Conservation (phyloP, 2,888 invertebrate species). For the Caenorhabditis doughertyi region DNA sequence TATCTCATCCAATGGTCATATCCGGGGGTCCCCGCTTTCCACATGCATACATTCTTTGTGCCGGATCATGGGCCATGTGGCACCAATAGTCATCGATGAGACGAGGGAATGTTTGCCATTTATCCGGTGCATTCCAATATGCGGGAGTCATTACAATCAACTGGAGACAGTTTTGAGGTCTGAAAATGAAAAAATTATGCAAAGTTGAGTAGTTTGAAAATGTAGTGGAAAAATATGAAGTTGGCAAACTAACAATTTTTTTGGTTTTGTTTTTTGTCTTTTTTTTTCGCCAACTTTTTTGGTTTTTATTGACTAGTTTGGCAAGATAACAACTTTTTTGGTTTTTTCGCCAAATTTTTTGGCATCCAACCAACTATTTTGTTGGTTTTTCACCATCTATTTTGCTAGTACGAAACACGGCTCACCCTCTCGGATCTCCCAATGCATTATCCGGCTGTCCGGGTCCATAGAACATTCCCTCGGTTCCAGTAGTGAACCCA, state of each 20-base stretch:
- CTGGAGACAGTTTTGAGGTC: slow-evolving; percentile 24
- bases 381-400: too few species aligned
- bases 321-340: too few species aligned
- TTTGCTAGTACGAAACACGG: too few species aligned
- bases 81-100: slow-evolving; percentile 17
- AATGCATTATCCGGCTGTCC: slow-evolving; percentile 25
- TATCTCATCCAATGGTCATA: slow-evolving; percentile 1
- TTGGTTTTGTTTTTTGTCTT: too few species aligned
- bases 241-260: too few species aligned
- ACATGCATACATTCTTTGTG: slow-evolving; percentile 19
- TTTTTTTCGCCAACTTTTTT: too few species aligned
- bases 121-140: neutral
- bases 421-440: neutral
- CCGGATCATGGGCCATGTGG: neutral
- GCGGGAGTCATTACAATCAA: slow-evolving; percentile 13
- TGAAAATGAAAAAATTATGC: too few species aligned
- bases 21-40: slow-evolving; percentile 17
- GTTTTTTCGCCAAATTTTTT: too few species aligned
- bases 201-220: too few species aligned
- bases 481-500: slow-evolving; percentile 29
- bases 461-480: slow-evolving; percentile 10
- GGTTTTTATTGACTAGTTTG: too few species aligned
- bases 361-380: too few species aligned
- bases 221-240: too few species aligned
- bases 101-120: neutral